Conservation (phyloP, 2,797 vertebrate species). For the Sorex maritimensis region DNA sequence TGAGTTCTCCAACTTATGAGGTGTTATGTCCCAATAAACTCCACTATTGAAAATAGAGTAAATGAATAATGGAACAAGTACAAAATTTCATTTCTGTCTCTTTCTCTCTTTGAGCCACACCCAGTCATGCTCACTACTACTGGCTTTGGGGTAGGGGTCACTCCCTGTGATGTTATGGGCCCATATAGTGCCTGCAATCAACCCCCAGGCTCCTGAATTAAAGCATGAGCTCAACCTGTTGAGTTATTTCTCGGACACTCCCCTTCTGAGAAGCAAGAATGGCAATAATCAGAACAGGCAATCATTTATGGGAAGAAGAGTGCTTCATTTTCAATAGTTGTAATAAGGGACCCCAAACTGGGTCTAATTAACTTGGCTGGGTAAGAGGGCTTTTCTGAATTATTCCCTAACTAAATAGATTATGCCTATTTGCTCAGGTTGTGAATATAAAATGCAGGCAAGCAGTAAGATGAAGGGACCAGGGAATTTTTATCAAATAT, state of each 20-base stretch:
- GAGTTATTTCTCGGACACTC: too few relatives aligned
- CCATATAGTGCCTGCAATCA: too few relatives aligned
- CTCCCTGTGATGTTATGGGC: too few relatives aligned
- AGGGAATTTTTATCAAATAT: not conserved
- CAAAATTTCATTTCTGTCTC: not conserved
- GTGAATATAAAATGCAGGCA: not conserved
- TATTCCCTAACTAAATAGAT: not conserved
- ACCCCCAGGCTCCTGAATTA: too few relatives aligned
- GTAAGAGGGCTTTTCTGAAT: slow-evolving; percentile 46
- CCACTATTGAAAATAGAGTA: not conserved
- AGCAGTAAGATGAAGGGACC: not conserved
- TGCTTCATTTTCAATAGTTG: not conserved
- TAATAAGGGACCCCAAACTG: not conserved
- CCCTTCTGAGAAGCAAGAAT: not conserved
- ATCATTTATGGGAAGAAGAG: not conserved
- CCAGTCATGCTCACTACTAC: too few relatives aligned
- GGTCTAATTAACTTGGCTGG: not conserved
- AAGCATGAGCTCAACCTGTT: too few relatives aligned
- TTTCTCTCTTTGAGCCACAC: not conserved
- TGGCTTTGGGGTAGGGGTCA: too few relatives aligned
- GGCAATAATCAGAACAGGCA: not conserved
- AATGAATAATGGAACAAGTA: too few relatives aligned
- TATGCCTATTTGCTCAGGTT: not conserved
- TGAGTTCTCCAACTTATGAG: not conserved
- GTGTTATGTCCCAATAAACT: not conserved